A percentile compares a stretch with the other conserved stretches of the same genome.
These are phyloP conservation scores for Agonopterix heracliana DNA, from an alignment of 2,888 invertebrate genomes.

Conservation along the genomic window DNA sequence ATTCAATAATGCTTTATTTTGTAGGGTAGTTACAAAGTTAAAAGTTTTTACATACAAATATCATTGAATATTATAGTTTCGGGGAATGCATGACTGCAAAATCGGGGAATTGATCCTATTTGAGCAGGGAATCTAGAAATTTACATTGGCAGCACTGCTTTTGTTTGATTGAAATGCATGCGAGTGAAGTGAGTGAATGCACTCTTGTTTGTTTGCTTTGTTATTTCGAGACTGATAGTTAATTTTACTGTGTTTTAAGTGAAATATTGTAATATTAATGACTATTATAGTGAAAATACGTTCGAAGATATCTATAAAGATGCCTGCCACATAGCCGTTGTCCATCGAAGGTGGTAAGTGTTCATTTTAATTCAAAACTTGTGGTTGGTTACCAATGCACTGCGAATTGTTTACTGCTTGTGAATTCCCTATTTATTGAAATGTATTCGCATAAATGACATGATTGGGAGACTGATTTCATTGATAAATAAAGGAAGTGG, in stretches of 20 bases:
- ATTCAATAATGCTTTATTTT: too few species aligned
- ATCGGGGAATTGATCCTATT: too few species aligned
- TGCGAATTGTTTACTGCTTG: slow-evolving; percentile 7
- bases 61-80: too few species aligned
- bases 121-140: too few species aligned
- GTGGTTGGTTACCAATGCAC: slow-evolving; percentile 15
- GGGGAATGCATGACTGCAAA: too few species aligned
- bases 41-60: too few species aligned
- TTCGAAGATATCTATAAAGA: slow-evolving; percentile 5
- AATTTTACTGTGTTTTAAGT: slow-evolving; percentile 7
- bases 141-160: too few species aligned
- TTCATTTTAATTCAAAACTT: slow-evolving; percentile 14
- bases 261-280: slow-evolving; percentile 5
- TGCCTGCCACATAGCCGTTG: slow-evolving; percentile 10
- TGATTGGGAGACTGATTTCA: too few species aligned
- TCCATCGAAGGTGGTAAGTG: slow-evolving; percentile 19
- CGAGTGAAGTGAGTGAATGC: slow-evolving; percentile 3
- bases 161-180: too few species aligned
- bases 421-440: slow-evolving; percentile 2
- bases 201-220: slow-evolving; percentile 14
- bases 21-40: too few species aligned
- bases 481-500: too few species aligned
- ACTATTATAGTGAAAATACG: slow-evolving; percentile 3
- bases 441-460: too few species aligned
- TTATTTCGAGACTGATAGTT: slow-evolving; percentile 10